Evolutionary conservation across 2,797 vertebrate species (phyloP), one percentile per base, ranked within the genome.

Genomic region (Enteromius trimaculatus): DNA sequence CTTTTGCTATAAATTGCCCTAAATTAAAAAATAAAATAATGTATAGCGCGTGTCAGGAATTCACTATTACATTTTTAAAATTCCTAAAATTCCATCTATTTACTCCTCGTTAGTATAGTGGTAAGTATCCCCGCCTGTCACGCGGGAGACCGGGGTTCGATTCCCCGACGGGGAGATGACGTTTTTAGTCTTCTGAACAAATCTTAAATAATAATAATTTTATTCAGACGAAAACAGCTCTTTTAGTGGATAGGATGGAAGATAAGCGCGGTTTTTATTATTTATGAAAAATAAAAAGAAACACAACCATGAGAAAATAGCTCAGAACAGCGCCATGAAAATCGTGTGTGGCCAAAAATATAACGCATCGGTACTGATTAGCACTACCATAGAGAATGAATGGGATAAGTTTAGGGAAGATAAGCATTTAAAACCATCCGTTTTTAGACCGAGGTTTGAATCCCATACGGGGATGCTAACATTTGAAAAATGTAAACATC

Each of bases 51-150:
- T 13, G 5, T 6, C 7, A 3, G 1, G 17, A 13, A 34, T 31
- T 11, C 11, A 31, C 17, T 0, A 0, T 58, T 39, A 16, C 21
- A 23, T 34, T 58, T 31, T 44, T 34, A 0, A 6, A 3, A 58
- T 0, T 3, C 1, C 4, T 21, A 1, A 7, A 66, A 5, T 0
- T 2, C 0, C 0, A 0, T 0, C 0, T 0, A 0, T 0, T 5
- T 3, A 14, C 5, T 74, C 55, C 80, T 80, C 66, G 79, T 71
- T 71, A 71, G 79, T 47, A 80, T 80, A 71, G 79, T 80, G 66
- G 42, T 70, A 3, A 71, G 26, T 81, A 58, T 72, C 69, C 80
- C n/a, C n/a, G n/a, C n/a, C n/a, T n/a, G n/a, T n/a, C n/a, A n/a
- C n/a, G n/a, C n/a, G n/a, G n/a, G n/a, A 81, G 70, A 75, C 69